phyloP scores from a whole-genome alignment of 2,888 invertebrate genomes.

The Hymenopus coronatus region DNA sequence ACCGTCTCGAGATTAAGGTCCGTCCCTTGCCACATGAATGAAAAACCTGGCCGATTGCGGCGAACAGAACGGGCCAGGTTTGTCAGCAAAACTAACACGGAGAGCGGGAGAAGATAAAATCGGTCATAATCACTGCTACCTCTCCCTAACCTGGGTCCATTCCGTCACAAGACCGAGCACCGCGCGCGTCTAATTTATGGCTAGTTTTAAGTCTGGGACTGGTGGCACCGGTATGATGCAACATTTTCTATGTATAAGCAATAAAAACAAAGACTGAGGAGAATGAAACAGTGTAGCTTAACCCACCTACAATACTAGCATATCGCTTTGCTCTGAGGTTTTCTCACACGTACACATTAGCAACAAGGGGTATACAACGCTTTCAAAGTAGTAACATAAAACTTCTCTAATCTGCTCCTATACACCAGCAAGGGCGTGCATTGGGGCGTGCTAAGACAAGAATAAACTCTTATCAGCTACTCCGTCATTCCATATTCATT shows the following conservation, averaged over 20 bases:
- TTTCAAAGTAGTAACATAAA: too few relatives aligned
- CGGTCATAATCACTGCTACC: conserved; percentile 4
- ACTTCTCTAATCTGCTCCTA: too few relatives aligned
- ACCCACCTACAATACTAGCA: background rate
- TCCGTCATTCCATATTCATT: too few relatives aligned
- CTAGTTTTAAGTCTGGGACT: background rate
- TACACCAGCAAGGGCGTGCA: too few relatives aligned
- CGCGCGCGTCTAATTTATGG: background rate
- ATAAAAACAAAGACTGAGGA: background rate
- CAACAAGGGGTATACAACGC: too few relatives aligned
- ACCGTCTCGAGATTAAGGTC: background rate
- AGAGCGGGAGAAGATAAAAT: background rate
- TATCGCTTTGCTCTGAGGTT: background rate
- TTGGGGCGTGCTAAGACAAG: too few relatives aligned
- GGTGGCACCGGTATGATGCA: background rate
- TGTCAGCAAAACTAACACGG: conserved; percentile 3
- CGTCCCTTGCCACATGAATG: background rate
- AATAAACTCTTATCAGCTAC: too few relatives aligned
- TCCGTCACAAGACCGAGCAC: background rate
- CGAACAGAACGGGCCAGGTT: background rate
- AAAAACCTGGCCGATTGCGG: conserved; percentile 4
- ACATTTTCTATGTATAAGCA: background rate
- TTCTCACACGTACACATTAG: too few relatives aligned
- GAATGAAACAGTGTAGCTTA: background rate
- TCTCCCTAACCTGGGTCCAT: background rate